phyloP scores from a whole-genome alignment of 2,888 invertebrate species.

The Heliconius cydno region DNA sequence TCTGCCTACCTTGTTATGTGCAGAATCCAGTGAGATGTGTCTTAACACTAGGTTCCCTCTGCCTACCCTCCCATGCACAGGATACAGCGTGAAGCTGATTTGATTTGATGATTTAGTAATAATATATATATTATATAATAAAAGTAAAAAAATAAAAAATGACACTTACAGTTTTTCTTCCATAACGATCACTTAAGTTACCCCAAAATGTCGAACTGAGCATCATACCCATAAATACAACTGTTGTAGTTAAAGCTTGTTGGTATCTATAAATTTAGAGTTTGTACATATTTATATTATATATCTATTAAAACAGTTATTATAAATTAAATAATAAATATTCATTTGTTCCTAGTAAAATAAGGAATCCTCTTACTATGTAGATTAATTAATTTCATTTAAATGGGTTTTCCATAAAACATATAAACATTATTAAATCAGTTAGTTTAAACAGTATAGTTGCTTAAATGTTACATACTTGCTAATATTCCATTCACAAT shows the following conservation, averaged over 20 bases:
- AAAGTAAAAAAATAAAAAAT: neutral
- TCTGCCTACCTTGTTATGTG: too few relatives aligned
- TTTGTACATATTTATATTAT: too few relatives aligned
- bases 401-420: neutral
- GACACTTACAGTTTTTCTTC: conserved; percentile 89
- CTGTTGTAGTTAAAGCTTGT: conserved; percentile 96
- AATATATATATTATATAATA: neutral
- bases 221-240: conserved; percentile 99
- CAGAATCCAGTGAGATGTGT: too few relatives aligned
- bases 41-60: too few relatives aligned
- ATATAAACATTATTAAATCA: neutral
- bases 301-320: too few relatives aligned
- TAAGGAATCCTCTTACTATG: neutral
- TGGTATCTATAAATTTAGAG: conserved; percentile 85
- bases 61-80: too few relatives aligned
- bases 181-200: conserved; percentile 95
- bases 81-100: too few relatives aligned
- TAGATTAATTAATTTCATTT: neutral
- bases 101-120: too few relatives aligned
- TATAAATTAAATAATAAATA: neutral
- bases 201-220: conserved; percentile 98
- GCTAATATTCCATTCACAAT: conserved; percentile 96
- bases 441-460: too few relatives aligned
- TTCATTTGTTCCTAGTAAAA: neutral
- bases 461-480: conserved; percentile 66